Base-by-base conservation (phyloP, 2,888 invertebrate genomes). In the Drosophila sordidapex region DNA sequence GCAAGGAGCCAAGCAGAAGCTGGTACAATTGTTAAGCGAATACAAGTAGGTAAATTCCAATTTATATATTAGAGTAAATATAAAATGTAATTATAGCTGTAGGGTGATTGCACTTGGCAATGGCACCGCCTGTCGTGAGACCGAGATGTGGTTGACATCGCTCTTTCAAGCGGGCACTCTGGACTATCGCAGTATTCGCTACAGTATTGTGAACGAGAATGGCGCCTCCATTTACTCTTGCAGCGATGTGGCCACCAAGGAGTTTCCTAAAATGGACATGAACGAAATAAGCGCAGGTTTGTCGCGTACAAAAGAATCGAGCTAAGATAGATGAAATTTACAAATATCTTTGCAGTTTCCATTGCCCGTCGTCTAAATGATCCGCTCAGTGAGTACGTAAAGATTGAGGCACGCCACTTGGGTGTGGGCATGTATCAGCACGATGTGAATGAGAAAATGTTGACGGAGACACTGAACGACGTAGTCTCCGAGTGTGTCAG, bases 351-450 rank as follows among this genome's bases (percentile, higher is more conserved):
- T 73, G 93, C 94, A 87, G 94, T 97, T 57, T 97, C 97, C 0
- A 96, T 99, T 76, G 98, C 98, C 0, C 94, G 98, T 88, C 94
- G 98, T 88, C 94, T 98, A 0, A 96, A 98, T 91, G 98, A 99
- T 93, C 99, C 99, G 0, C 93, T 99, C 70, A 96, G 97, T 49
- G 99, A 99, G 93, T 94, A 97, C 70, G 97, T 99, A 0, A 99
- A 99, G 94, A 96, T 99, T 15, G 98, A 98, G 74, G 98, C 98
- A 0, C 96, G 97, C 87, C 97, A 98, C 93, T 94, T 99, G 74
- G 98, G 98, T 0, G 96, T 99, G 6, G 99, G 99, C n/a, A 96
- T 98, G 96, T 99, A 99, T 91, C 97, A 99, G 93, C 98, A 98
- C 90, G 98, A 99, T 91, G 94, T 98, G 31, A 95, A 97, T 11